Evolutionary conservation across 2,888 invertebrate species (phyloP).

Genomic region (Parnassius glacialis): DNA sequence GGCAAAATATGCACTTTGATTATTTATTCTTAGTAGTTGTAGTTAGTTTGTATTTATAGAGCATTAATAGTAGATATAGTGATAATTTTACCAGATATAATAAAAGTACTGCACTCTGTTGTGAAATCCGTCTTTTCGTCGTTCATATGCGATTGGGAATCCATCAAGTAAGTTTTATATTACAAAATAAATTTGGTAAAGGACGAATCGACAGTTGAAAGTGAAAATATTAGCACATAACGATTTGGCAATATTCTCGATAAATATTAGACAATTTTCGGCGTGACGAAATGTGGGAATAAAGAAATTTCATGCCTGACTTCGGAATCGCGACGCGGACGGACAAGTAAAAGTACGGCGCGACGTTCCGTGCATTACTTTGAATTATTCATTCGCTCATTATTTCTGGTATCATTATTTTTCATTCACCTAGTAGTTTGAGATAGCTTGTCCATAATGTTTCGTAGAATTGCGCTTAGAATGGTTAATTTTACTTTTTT

Average conservation of each 20-base stretch:
- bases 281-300: conserved; percentile 18
- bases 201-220: background rate
- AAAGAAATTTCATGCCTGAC: conserved; percentile 37
- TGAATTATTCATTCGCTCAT: conserved; percentile 65
- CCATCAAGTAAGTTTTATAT: background rate
- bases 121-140: too few species aligned
- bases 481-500: conserved; percentile 37
- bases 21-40: conserved; percentile 5
- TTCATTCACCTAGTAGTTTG: conserved; percentile 44
- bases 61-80: background rate
- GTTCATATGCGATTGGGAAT: background rate
- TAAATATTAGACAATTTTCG: conserved; percentile 24
- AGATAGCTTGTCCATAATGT: conserved; percentile 34
- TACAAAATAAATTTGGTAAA: conserved; percentile 11
- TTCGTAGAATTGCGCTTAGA: conserved; percentile 36
- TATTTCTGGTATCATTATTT: conserved; percentile 58
- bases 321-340: conserved; percentile 39
- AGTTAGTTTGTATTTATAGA: conserved; percentile 9
- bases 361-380: conserved; percentile 44
- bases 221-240: conserved; percentile 15
- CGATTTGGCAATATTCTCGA: conserved; percentile 15
- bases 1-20: conserved; percentile 21
- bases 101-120: too few species aligned
- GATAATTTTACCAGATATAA: conserved; percentile 22
- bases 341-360: conserved; percentile 57